Percentiles rank a stretch among this genome's conserved stretches.
Conservation (phyloP, 2,888 invertebrate species). For the Leucophora obtusa region DNA sequence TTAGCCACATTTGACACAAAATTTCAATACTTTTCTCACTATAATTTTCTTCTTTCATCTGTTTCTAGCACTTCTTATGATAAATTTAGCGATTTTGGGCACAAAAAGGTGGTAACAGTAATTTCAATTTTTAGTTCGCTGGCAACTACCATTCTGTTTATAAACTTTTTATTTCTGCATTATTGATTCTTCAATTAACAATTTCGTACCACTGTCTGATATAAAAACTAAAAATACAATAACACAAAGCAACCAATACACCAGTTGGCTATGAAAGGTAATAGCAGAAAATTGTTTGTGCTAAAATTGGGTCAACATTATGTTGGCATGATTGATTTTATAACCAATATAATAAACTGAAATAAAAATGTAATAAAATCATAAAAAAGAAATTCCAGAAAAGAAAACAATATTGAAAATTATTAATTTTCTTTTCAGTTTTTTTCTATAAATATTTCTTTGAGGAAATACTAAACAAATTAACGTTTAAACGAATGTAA, state of each 20-base stretch:
- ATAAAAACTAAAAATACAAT: slow-evolving; percentile 39
- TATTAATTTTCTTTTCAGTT: neutral
- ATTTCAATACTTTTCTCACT: too few relatives aligned
- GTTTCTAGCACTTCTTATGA: too few relatives aligned
- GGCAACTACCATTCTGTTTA: too few relatives aligned
- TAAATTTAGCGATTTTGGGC: too few relatives aligned
- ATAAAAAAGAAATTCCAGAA: neutral
- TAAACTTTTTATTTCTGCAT: too few relatives aligned
- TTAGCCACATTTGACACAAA: too few relatives aligned
- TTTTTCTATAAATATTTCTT: neutral
- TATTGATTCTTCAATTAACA: neutral
- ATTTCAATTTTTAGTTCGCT: too few relatives aligned
- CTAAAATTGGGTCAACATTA: slow-evolving; percentile 57
- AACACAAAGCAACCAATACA: slow-evolving; percentile 30
- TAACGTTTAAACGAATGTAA: too few relatives aligned
- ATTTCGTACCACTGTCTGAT: slow-evolving; percentile 28
- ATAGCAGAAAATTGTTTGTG: slow-evolving; percentile 40
- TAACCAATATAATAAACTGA: slow-evolving; percentile 32
- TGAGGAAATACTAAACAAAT: slow-evolving; percentile 2
- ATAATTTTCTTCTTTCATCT: too few relatives aligned
- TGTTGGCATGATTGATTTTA: slow-evolving; percentile 55
- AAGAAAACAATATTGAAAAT: slow-evolving; percentile 10
- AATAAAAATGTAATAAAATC: neutral
- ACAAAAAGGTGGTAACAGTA: too few relatives aligned
- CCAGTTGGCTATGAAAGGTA: slow-evolving; percentile 57